Conservation (phyloP, 2,888 invertebrate genomes). For the Sussaba pulchella region DNA sequence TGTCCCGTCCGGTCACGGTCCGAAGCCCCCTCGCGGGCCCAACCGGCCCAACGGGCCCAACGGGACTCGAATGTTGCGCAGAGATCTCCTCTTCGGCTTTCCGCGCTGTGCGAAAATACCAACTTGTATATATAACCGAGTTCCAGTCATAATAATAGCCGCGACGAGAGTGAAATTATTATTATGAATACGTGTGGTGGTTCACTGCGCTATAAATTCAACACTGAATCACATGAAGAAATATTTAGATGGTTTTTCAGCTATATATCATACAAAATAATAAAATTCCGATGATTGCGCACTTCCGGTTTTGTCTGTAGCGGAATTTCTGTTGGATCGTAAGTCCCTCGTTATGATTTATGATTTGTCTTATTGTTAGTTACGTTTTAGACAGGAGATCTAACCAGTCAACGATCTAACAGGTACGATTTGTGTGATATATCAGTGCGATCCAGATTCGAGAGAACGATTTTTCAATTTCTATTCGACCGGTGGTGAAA, state of each 20-base stretch:
- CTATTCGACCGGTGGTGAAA: no score
- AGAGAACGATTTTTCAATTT: no score
- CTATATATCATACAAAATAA: no score
- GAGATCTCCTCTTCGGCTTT: not conserved
- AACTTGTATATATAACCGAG: constrained; percentile 22
- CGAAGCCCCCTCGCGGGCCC: constrained; percentile 64
- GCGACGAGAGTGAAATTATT: constrained; percentile 17
- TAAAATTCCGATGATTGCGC: no score
- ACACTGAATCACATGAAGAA: not conserved
- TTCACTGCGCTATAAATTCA: constrained; percentile 2
- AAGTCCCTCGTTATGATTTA: no score
- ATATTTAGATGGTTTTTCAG: not conserved
- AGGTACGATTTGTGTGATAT: no score
- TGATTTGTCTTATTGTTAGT: no score
- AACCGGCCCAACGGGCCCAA: constrained; percentile 62
- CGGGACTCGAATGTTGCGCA: constrained; percentile 54
- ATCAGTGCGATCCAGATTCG: no score
- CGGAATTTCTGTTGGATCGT: no score
- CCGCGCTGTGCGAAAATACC: constrained; percentile 31
- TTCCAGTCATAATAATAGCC: not conserved
- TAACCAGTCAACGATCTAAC: no score
- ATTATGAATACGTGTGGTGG: not conserved
- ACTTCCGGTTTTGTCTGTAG: no score
- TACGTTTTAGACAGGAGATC: no score
- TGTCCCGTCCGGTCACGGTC: constrained; percentile 65